Percentiles rank a stretch among this genome's conserved stretches.
Conservation (phyloP, 2,888 invertebrate genomes). For the Harpalus rubripes region DNA sequence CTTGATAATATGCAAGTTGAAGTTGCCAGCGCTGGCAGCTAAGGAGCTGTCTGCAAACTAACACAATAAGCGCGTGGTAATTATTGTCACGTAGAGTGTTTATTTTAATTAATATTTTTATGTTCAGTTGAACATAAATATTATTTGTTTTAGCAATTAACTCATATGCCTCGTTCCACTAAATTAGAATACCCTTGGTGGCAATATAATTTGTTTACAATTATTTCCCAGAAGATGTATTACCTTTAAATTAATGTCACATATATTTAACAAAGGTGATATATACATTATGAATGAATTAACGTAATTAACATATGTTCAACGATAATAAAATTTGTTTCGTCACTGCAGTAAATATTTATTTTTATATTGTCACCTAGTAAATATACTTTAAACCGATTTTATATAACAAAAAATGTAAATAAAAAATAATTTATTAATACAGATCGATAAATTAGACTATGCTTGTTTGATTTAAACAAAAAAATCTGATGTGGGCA, state of each 20-base stretch:
- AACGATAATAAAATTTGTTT: too few species aligned
- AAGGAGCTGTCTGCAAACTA: neutral
- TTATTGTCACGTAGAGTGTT: neutral
- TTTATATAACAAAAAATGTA: too few species aligned
- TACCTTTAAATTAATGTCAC: neutral
- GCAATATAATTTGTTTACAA: conserved; percentile 37
- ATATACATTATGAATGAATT: too few species aligned
- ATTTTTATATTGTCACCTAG: too few species aligned
- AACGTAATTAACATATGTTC: too few species aligned
- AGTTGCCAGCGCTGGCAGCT: neutral
- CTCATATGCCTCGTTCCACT: neutral
- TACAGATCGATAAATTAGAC: too few species aligned
- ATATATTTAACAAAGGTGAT: neutral
- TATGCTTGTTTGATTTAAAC: too few species aligned
- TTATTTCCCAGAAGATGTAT: conserved; percentile 22
- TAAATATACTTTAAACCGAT: too few species aligned
- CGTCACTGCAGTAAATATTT: too few species aligned
- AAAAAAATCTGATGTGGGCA: too few species aligned
- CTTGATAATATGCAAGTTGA: neutral
- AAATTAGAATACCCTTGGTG: neutral
- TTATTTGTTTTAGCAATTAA: conserved; percentile 26
- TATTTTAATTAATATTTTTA: conserved; percentile 29
- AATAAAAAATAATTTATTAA: too few species aligned
- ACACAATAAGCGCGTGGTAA: neutral
- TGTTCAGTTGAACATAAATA: conserved; percentile 10